Base-by-base conservation (phyloP, 2,113 vertebrate genomes). In the Poicephalus meyeri region DNA sequence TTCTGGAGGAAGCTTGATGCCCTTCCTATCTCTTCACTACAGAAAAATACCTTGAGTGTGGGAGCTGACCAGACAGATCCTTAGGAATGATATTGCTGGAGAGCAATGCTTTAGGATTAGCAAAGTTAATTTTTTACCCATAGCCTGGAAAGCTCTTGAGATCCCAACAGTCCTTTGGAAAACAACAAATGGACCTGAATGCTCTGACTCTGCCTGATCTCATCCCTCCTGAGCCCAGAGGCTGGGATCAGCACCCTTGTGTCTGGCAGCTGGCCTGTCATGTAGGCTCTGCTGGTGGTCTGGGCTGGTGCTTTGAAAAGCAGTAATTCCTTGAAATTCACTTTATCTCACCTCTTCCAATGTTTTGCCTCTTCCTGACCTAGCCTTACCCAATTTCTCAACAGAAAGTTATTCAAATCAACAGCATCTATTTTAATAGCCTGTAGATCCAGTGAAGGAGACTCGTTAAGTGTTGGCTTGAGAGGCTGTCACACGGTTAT, bases 211-310 rank as follows among this genome's bases (percentile, higher is more conserved):
- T 90, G 42, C 58, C 56, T 93, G 89, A 86, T 82, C 76, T 93
- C 46, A 23, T 46, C 11, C 16, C 5, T 65, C 4, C 33, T 61
- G 49, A 74, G 77, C 10, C 49, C 50, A 42, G 81, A 55, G 61
- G 44, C 53, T 95, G 72, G 77, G 56, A 64, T 85, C 28, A 1
- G 44, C 46, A 69, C 56, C 53, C 37, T 66, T 16, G 49, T 55
- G 70, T 66, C 88, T 95, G 92, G 83, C 71, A 64, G 63, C 63
- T 46, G 33, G 49, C 81, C 82, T 83, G 79, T 15, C 53, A 8
- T 8, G 31, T 66, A 33, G 58, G 60, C 85, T 93, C 19, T 93
- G 87, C 87, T 95, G 91, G 85, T 97, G 91, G 87, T 91, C 89
- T 94, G 74, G 61, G 58, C 49, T 69, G 42, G 15, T 85, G 89